Evolutionary conservation across 2,888 invertebrate genomes (phyloP).

Genomic region (Lycaena phlaeas): DNA sequence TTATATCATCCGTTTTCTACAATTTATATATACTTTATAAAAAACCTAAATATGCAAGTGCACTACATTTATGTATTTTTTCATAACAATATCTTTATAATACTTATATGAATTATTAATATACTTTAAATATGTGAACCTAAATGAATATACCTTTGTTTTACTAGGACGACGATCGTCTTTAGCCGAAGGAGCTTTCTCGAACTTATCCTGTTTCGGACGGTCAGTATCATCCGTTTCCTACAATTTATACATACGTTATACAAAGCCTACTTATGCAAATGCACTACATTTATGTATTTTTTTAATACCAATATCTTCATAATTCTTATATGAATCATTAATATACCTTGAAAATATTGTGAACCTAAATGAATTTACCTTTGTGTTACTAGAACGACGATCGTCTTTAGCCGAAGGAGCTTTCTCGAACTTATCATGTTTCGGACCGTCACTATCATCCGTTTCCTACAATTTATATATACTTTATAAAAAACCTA

Average conservation of each 20-base stretch:
- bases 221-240: background rate
- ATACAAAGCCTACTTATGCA: no score
- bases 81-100: no score
- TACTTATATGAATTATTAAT: no score
- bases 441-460: background rate
- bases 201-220: background rate
- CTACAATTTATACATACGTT: constrained; percentile 7
- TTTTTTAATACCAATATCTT: no score
- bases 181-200: background rate
- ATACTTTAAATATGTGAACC: no score
- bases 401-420: background rate
- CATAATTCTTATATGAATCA: no score
- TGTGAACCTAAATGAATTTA: no score
- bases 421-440: background rate
- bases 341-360: no score
- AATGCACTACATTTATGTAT: background rate
- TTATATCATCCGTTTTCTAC: background rate
- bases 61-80: no score
- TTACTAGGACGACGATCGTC: background rate
- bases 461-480: constrained; percentile 3
- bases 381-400: background rate
- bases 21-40: no score
- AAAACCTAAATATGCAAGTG: no score
- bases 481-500: no score
- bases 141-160: background rate